Evolutionary conservation across 2,888 invertebrate species (phyloP), one percentile per base, ranked within the genome.

Genomic region (Hydropsyche betteni): DNA sequence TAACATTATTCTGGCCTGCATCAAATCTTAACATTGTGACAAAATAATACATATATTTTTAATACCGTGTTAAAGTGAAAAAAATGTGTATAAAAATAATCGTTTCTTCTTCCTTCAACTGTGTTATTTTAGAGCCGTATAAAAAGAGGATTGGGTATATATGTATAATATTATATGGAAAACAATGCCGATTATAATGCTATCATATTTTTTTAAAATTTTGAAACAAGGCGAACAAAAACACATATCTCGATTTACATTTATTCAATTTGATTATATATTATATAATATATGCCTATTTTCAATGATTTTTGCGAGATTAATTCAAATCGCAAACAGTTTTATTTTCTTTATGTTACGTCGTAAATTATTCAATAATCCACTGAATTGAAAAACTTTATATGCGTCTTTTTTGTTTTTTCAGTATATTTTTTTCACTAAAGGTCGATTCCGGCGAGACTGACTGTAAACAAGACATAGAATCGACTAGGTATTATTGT

Each of bases 401-500:
- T 10, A 44, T 10, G 58, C 58, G 16, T 24, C 58, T 7, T 4
- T 2, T 58, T 58, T 58, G 58, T 24, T 58, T 16, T 44, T 16
- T 14, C 14, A 14, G 58, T n/a, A 53, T 53, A n/a, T 53, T 53
- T 58, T 58, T 58, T 24, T 58, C 24, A 24, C 16, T 24, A 24
- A 24, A 44, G 14, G 14, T 58, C 58, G 24, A 24, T 58, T 58
- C 24, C 58, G 58, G 14, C 58, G 58, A 64, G 64, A 64, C 64
- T 64, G 34, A 36, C 64, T 34, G 64, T 64, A 64, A 64, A 64
- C 64, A 64, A 64, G 36, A 64, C 36, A 34, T 64, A 64, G 34
- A 33, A 34, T 24, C 64, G 33, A 34, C 36, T 34, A 44, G 44
- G 44, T 64, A 24, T 36, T 64, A 33, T 64, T 34, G 36, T 36